phyloP scores from a whole-genome alignment of 2,113 vertebrate species.

The Tragelaphus buxtoni region DNA sequence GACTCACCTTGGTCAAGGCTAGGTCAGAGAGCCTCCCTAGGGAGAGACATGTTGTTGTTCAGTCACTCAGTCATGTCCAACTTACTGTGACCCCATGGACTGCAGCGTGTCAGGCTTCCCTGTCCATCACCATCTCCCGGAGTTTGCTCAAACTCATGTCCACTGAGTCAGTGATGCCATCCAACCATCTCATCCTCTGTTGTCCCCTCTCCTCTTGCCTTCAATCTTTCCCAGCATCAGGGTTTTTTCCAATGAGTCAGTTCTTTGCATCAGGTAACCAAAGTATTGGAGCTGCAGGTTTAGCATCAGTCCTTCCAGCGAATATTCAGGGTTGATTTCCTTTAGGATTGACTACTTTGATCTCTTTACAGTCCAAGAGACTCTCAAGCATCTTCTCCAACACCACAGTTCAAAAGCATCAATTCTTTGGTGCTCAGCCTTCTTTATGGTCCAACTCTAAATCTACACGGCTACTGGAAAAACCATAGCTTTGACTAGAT shows the following conservation, averaged over 20 bases:
- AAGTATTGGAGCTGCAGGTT: neutral
- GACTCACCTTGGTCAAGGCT: neutral
- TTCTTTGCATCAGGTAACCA: neutral
- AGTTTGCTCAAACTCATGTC: neutral
- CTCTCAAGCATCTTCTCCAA: neutral
- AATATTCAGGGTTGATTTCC: neutral
- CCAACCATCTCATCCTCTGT: neutral
- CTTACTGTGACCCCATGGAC: neutral
- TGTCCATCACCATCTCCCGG: neutral
- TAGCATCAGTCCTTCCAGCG: neutral
- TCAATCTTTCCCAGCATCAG: neutral
- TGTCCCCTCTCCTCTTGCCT: accelerated
- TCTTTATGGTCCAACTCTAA: neutral
- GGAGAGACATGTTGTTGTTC: neutral
- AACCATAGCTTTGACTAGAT: neutral
- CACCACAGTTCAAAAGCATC: neutral
- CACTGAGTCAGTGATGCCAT: neutral
- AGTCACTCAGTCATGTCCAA: neutral
- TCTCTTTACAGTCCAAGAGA: neutral
- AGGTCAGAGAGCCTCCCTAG: neutral
- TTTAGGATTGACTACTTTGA: neutral
- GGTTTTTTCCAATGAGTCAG: neutral
- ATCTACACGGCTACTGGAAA: neutral
- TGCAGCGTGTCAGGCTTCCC: neutral
- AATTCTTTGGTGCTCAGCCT: neutral